phyloP scores from a whole-genome alignment of 2,888 invertebrate species.

The Oxytorus armatus region DNA sequence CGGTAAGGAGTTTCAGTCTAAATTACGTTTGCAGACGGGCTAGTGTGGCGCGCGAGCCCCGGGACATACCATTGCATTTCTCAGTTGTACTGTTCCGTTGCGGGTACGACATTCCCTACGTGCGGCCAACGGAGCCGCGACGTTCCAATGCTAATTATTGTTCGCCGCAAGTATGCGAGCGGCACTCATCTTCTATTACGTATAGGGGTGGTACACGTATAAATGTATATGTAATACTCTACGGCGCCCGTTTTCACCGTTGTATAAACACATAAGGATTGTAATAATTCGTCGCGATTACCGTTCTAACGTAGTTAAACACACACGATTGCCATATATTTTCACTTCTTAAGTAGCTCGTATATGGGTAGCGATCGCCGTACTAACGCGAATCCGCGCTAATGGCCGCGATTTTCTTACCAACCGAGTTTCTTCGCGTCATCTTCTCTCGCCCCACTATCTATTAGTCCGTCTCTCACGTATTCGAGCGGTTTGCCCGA shows the following conservation, averaged over 20 bases:
- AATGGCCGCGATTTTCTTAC: constrained; percentile 35
- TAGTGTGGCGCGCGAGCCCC: constrained; percentile 34
- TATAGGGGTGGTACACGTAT: constrained; percentile 26
- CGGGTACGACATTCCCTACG: constrained; percentile 68
- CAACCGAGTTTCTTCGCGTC: constrained; percentile 28
- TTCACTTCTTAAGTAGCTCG: constrained; percentile 54
- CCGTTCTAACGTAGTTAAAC: constrained; percentile 75
- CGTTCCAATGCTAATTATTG: constrained; percentile 74
- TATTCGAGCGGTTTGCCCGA: neutral
- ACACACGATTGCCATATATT: constrained; percentile 74
- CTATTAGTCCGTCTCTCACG: constrained; percentile 3
- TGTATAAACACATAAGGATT: constrained; percentile 61
- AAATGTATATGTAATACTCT: constrained; percentile 24
- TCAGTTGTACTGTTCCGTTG: constrained; percentile 71
- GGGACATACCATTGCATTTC: constrained; percentile 71
- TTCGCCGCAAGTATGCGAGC: constrained; percentile 70
- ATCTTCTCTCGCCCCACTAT: constrained; percentile 2
- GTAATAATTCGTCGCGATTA: constrained; percentile 78
- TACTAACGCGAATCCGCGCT: constrained; percentile 33
- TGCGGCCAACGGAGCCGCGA: constrained; percentile 61
- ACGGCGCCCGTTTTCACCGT: constrained; percentile 38
- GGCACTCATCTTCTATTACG: constrained; percentile 49
- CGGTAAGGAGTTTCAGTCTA: constrained; percentile 74
- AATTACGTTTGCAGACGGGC: constrained; percentile 68
- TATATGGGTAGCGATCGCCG: constrained; percentile 28